Evolutionary conservation across 2,888 invertebrate species (phyloP).

Genomic region (Andrena dorsata): DNA sequence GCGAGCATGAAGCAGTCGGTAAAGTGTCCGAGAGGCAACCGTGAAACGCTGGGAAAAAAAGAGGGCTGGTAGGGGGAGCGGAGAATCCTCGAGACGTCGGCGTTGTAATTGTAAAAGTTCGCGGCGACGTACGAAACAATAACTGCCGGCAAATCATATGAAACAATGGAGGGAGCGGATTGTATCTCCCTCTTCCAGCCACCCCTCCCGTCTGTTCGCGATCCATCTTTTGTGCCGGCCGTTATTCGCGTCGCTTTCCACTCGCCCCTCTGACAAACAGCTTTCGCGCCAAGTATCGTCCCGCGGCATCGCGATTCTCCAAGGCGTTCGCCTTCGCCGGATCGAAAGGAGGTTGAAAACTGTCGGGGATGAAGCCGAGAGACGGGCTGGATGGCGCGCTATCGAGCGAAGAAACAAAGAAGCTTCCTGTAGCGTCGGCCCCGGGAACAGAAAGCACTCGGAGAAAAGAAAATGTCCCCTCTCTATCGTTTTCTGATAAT

Average conservation of each 20-base stretch:
- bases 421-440: slow-evolving; percentile 37
- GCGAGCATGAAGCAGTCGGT: neutral
- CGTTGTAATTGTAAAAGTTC: slow-evolving; percentile 73
- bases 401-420: slow-evolving; percentile 64
- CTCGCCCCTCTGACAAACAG: slow-evolving; percentile 60
- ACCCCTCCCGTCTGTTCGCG: neutral
- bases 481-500: slow-evolving; percentile 69
- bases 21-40: neutral
- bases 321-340: slow-evolving; percentile 41
- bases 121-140: slow-evolving; percentile 68
- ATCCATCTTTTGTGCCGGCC: slow-evolving; percentile 18
- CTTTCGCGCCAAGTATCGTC: slow-evolving; percentile 52
- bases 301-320: slow-evolving; percentile 57
- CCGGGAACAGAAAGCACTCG: slow-evolving; percentile 29
- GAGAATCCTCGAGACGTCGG: slow-evolving; percentile 32
- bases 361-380: slow-evolving; percentile 4
- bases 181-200: slow-evolving; percentile 35
- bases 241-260: slow-evolving; percentile 35
- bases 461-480: slow-evolving; percentile 51
- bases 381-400: slow-evolving; percentile 37
- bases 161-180: slow-evolving; percentile 68
- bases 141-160: slow-evolving; percentile 70
- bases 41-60: neutral
- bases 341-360: slow-evolving; percentile 15
- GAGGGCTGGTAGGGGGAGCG: neutral